phyloP scores from a whole-genome alignment of 2,888 invertebrate species.

The Drosophila kuntzei region DNA sequence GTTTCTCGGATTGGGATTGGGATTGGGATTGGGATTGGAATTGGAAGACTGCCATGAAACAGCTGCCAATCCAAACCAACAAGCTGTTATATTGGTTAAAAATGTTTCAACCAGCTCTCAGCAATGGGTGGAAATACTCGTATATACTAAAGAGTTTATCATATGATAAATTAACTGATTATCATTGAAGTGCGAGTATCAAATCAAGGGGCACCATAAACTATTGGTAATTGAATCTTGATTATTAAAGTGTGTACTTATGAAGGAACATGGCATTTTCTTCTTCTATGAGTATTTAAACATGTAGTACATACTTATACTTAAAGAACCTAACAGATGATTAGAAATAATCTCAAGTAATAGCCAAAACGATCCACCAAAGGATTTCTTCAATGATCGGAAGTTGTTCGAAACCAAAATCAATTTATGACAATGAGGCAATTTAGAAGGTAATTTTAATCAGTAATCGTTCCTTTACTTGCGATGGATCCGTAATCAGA shows the following conservation, averaged over 20 bases:
- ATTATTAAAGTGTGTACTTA: constrained; percentile 45
- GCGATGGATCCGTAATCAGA: background rate
- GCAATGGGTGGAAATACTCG: background rate
- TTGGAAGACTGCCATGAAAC: background rate
- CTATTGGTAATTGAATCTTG: constrained; percentile 49
- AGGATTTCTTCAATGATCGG: constrained; percentile 3
- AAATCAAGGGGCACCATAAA: constrained; percentile 22
- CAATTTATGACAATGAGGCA: background rate
- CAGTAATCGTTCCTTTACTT: background rate
- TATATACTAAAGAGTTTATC: constrained; percentile 1
- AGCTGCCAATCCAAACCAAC: constrained; percentile 33
- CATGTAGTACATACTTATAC: constrained; percentile 4
- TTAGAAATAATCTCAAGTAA: constrained; percentile 35
- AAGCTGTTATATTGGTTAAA: background rate
- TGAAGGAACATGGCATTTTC: constrained; percentile 36
- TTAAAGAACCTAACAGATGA: constrained; percentile 15
- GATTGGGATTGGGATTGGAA: background rate
- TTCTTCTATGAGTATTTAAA: constrained; percentile 2
- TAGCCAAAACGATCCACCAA: background rate
- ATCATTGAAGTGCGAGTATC: constrained; percentile 14
- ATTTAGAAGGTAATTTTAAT: background rate
- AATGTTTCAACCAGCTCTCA: background rate
- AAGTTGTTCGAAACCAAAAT: constrained; percentile 13
- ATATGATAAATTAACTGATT: constrained; percentile 2
- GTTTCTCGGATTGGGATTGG: constrained; percentile 20